Percentiles rank a stretch among this genome's conserved stretches.
These are phyloP conservation scores for Halcyon chelicuti DNA, from an alignment of 2,797 vertebrate species.

Conservation along the genomic window DNA sequence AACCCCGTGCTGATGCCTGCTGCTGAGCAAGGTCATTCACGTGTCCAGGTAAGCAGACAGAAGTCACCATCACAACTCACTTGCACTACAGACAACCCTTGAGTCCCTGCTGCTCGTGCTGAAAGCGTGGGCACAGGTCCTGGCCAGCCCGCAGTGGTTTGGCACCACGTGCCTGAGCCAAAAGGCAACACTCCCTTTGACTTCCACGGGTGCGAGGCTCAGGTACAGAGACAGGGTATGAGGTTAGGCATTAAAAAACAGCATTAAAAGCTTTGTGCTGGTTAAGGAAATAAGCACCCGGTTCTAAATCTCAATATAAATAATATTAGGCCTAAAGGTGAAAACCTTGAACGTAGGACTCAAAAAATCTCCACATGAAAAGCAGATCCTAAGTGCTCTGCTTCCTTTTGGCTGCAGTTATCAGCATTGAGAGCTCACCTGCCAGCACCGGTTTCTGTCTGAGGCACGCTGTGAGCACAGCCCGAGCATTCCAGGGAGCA, in stretches of 20 bases:
- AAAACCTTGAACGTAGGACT: not conserved
- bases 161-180: fast-evolving
- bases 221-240: not conserved
- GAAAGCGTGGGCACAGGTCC: not conserved
- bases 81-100: not conserved
- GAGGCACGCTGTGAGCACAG: not conserved
- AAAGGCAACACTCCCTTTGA: not conserved
- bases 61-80: not conserved
- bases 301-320: not conserved
- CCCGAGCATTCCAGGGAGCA: not conserved
- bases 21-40: not conserved
- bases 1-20: not conserved
- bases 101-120: not conserved
- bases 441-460: not conserved
- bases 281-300: not conserved
- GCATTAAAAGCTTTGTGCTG: not conserved
- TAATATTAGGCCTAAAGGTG: not conserved
- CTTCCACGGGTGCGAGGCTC: fast-evolving
- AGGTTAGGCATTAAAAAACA: not conserved
- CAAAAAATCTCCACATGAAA: not conserved
- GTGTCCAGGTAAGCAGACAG: not conserved
- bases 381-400: not conserved
- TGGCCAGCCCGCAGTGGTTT: fast-evolving
- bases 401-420: not conserved
- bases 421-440: not conserved